These are phyloP conservation scores for Cepaea hortensis DNA, from an alignment of 2,888 invertebrate species.

Conservation along the genomic window DNA sequence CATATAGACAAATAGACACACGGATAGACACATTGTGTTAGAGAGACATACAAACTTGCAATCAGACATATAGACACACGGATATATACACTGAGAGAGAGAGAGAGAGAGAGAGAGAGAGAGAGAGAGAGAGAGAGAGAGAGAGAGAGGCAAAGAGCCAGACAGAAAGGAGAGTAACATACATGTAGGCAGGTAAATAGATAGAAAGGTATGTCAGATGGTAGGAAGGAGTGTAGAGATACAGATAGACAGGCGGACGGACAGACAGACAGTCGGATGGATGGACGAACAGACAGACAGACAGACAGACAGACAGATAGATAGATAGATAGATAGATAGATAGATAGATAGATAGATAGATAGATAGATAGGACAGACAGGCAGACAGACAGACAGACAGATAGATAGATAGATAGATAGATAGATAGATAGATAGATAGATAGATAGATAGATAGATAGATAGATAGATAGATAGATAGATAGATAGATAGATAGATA, in stretches of 20 bases:
- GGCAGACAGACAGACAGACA: neutral
- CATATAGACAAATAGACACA: neutral
- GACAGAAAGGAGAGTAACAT: neutral
- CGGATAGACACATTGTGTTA: neutral
- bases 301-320: neutral
- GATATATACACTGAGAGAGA: neutral
- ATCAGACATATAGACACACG: neutral
- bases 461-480: neutral
- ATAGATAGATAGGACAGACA: neutral
- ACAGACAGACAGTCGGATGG: neutral
- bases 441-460: neutral
- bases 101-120: neutral
- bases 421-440: slow-evolving; percentile 7
- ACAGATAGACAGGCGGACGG: no score
- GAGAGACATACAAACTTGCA: neutral
- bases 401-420: slow-evolving; percentile 7
- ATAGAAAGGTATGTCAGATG: neutral
- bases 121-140: neutral
- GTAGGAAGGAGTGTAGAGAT: neutral
- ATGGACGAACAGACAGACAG: neutral
- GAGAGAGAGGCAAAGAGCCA: neutral
- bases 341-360: slow-evolving; percentile 7
- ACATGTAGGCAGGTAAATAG: neutral
- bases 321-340: slow-evolving; percentile 7
- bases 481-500: slow-evolving; percentile 5